A percentile compares a stretch with the other conserved stretches of the same genome.
Evolutionary conservation across 2,888 invertebrate genomes (phyloP).

Genomic region (Aspidapion aeneum): DNA sequence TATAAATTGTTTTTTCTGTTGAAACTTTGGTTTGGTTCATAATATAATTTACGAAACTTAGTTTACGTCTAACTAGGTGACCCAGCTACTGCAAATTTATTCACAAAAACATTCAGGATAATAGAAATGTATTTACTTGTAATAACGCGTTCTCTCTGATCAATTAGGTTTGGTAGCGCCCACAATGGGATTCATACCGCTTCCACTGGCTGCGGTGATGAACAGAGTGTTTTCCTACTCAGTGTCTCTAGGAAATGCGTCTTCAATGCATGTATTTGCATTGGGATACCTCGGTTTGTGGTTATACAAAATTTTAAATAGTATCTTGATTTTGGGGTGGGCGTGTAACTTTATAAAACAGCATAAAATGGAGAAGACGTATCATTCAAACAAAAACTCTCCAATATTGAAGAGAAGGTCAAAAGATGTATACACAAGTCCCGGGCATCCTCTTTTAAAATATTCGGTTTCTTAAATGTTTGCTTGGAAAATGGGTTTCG

Average conservation of each 20-base stretch:
- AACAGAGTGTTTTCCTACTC: conserved; percentile 84
- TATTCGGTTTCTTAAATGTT: conserved; percentile 20
- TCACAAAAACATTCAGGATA: no score
- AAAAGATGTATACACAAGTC: conserved; percentile 46
- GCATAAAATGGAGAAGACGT: conserved; percentile 53
- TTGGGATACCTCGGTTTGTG: conserved; percentile 46
- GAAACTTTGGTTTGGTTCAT: not conserved
- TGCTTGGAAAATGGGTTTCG: conserved; percentile 27
- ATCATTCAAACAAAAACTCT: conserved; percentile 42
- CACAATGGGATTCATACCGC: conserved; percentile 97
- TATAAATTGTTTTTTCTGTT: not conserved
- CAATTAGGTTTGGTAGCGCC: conserved; percentile 95
- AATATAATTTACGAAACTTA: no score
- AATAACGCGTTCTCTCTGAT: conserved; percentile 94
- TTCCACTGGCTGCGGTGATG: conserved; percentile 92
- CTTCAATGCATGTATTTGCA: conserved; percentile 67
- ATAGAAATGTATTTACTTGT: no score
- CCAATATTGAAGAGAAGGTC: conserved; percentile 22
- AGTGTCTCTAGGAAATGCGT: conserved; percentile 68
- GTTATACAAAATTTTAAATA: conserved; percentile 76
- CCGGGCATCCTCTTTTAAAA: conserved; percentile 31
- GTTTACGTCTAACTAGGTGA: no score
- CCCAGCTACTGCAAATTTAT: no score
- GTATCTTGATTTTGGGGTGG: conserved; percentile 85
- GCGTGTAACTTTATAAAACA: conserved; percentile 80